Base-by-base conservation (phyloP, 2,888 invertebrate genomes). In the Brenthis hecate region DNA sequence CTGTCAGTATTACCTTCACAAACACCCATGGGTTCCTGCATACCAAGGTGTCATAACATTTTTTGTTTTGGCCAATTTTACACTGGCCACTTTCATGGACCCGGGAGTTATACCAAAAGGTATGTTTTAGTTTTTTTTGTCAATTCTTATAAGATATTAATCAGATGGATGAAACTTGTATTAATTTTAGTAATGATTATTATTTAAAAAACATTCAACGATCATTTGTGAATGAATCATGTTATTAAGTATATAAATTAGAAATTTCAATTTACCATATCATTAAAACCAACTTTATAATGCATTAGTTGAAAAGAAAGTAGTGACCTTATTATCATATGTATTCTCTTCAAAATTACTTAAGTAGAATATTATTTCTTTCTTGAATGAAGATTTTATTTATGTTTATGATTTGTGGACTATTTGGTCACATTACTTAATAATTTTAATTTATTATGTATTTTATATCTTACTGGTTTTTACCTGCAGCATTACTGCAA, bases 21-120 rank as follows among this genome's bases (percentile, higher is more conserved):
- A 94, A 79, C 95, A 97, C 91, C 96, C 96, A 94, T 98, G 97
- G 97, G 96, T 98, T 78, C 97, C 97, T 76, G 96, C 97, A 81
- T 96, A 96, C 86, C 98, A 99, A 94, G 98, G 97, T 80, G 95
- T 99, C 79, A 96, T 99, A 85, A 98, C 99, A 80, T 96, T 99
- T 93, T 98, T 99, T 94, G 99, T 99, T 83, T 94, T 99, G 92
- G 97, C 99, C 92, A 99, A 99, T 95, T 99, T 99, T 93, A 98
- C 98, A 79, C 94, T 99, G 93, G 99, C 99, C 80, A 99, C 99
- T 83, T 99, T 99, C 92, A 99, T 99, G 98, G 99, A 99, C 93
- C 99, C 99, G 85, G 99, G 99, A 83, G 96, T 98, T 76, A 99
- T 99, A 94, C 99, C 99, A 85, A 98, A 97, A 96, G 99, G 99